Evolutionary conservation across 2,888 invertebrate genomes (phyloP), one percentile per base, ranked within the genome.

Genomic region (Ptycholaimellus sp.): DNA sequence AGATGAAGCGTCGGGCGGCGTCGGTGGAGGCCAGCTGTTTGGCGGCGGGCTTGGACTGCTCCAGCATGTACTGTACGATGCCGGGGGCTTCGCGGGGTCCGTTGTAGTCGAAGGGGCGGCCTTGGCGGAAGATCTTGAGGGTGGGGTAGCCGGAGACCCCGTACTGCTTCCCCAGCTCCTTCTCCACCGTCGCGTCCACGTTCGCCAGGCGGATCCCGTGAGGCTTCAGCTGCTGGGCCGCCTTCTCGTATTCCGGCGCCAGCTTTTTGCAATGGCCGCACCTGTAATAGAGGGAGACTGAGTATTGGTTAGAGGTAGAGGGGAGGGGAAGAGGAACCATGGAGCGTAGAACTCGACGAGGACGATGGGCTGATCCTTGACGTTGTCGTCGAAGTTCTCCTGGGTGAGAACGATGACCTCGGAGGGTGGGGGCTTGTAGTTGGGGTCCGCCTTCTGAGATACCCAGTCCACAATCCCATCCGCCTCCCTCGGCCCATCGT

Each of bases 271-370:
- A 62, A 44, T 63, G 62, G 23, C 62, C 63, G 53, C 63, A 63
- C 60, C 62, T 60, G 30, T n/a, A 40, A 27, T 36, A 40, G 19
- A 13, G 34, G 19, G 22, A 32, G 39, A 28, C n/a, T 13, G 18
- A 33, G 28, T n/a, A n/a, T n/a, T n/a, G n/a, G n/a, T n/a, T n/a
- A n/a, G n/a, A n/a, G n/a, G n/a, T n/a, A n/a, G n/a, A n/a, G n/a
- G n/a, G n/a, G n/a, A n/a, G n/a, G n/a, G n/a, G n/a, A n/a, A n/a
- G n/a, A n/a, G 62, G 53, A 63, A 63, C 64, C 67, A 68, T n/a
- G 68, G 67, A 20, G 68, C 67, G 53, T 68, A 69, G 49, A 70
- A 69, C 45, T 68, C 64, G 5, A 69, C 65, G 14, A 70, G 55
- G 3, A 64, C 58, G 14, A 62, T 50, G 14, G 61, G 58, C 36